Evolutionary conservation across 2,888 invertebrate species (phyloP).

Genomic region (Euspilapteryx auroguttella): DNA sequence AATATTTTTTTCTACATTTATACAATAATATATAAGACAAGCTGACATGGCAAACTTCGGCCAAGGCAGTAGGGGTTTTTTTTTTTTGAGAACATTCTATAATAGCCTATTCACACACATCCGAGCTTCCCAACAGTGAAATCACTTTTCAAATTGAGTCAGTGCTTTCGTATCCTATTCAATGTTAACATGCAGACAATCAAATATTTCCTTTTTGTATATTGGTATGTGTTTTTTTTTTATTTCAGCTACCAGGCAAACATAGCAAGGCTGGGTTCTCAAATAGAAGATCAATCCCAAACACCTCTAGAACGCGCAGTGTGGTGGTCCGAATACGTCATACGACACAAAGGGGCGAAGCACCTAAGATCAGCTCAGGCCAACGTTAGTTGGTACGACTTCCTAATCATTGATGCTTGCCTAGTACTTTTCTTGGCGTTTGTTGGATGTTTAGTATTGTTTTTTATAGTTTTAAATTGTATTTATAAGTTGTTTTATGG

Average conservation of each 20-base stretch:
- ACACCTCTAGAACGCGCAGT: constrained; percentile 14
- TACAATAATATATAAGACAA: no score
- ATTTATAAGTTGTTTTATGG: no score
- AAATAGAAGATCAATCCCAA: constrained; percentile 14
- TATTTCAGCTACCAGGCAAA: constrained; percentile 14
- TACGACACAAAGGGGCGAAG: constrained; percentile 12
- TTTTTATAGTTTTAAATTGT: no score
- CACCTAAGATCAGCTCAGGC: constrained; percentile 11
- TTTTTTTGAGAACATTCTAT: no score
- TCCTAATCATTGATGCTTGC: constrained; percentile 6
- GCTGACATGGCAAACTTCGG: no score
- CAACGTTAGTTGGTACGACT: constrained; percentile 4
- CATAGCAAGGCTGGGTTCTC: constrained; percentile 7
- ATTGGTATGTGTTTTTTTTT: not conserved
- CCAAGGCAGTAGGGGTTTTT: no score
- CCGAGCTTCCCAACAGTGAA: no score
- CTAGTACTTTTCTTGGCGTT: no score
- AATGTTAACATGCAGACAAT: not conserved
- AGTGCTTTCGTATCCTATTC: not conserved
- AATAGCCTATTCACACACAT: no score
- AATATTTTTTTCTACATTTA: no score
- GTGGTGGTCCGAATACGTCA: constrained; percentile 18
- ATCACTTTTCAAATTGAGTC: no score
- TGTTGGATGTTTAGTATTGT: no score
- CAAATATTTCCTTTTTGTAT: not conserved